A percentile compares a stretch with the other conserved stretches of the same genome.
Conservation (phyloP, 2,113 vertebrate species). For the Erythrolamprus reginae region DNA sequence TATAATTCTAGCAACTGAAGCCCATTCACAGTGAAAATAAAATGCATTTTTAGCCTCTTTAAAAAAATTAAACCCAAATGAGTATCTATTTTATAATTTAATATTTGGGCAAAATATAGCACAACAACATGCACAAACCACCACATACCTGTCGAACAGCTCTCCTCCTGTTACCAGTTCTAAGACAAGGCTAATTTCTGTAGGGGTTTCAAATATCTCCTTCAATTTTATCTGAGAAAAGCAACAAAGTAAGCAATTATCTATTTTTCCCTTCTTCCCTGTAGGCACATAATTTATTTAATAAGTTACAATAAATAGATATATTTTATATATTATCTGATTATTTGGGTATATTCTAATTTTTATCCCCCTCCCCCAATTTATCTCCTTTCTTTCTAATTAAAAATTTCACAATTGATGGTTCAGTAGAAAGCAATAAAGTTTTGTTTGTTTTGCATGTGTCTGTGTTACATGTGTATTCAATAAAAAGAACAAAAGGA, state of each 20-base stretch:
- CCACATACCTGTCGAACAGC: constrained; percentile 82
- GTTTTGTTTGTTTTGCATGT: too few relatives aligned
- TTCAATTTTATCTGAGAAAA: constrained; percentile 84
- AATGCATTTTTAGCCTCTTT: neutral
- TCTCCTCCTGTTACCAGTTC: constrained; percentile 87
- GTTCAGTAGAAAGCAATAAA: neutral
- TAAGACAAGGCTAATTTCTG: constrained; percentile 84
- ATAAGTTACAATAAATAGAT: neutral
- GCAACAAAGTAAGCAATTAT: constrained; percentile 31
- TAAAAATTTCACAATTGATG: neutral
- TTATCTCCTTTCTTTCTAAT: neutral
- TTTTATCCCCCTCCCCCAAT: neutral
- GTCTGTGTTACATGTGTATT: too few relatives aligned
- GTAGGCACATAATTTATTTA: neutral
- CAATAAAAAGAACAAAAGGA: too few relatives aligned
- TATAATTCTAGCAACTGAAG: neutral
- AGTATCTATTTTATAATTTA: neutral
- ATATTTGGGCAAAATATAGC: neutral
- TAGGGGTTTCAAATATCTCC: constrained; percentile 87
- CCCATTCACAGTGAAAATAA: neutral
- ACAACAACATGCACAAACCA: neutral
- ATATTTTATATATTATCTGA: neutral
- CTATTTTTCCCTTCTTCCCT: neutral
- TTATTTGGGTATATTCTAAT: neutral
- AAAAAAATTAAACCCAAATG: neutral